Conservation (phyloP, 2,113 vertebrate species). For the Podocnemis expansa region DNA sequence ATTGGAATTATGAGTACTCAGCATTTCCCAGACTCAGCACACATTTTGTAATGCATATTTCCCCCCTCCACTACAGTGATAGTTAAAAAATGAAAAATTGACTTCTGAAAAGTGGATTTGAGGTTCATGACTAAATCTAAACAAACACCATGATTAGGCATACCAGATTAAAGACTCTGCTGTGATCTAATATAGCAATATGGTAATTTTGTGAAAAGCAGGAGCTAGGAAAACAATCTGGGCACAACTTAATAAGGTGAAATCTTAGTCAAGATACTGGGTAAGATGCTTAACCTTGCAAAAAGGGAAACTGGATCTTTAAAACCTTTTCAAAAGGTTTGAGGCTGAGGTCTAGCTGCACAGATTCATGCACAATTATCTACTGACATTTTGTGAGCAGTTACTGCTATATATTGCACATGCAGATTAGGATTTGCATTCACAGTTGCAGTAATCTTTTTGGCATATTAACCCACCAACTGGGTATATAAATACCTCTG, state of each 20-base stretch:
- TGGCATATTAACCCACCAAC: not conserved
- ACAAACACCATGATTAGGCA: no score
- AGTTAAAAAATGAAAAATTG: not conserved
- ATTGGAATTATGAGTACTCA: not conserved
- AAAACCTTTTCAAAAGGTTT: not conserved
- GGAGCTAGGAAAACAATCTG: accelerated
- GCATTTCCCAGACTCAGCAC: not conserved
- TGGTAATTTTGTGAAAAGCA: not conserved
- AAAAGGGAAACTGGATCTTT: not conserved
- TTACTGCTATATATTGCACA: not conserved
- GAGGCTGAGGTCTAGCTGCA: not conserved
- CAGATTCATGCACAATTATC: not conserved
- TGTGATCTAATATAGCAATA: not conserved
- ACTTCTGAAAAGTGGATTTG: not conserved
- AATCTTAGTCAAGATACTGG: not conserved
- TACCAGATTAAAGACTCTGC: accelerated
- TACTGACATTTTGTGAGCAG: not conserved
- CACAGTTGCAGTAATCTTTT: not conserved
- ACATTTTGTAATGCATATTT: accelerated
- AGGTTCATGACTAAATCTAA: not conserved
- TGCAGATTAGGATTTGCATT: not conserved
- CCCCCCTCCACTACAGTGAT: not conserved
- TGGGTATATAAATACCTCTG: not conserved
- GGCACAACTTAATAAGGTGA: not conserved
- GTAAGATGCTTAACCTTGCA: not conserved